These are phyloP conservation scores for Parauchenoglanis ngamensis DNA, from an alignment of 2,797 vertebrate species.

Conservation along the genomic window DNA sequence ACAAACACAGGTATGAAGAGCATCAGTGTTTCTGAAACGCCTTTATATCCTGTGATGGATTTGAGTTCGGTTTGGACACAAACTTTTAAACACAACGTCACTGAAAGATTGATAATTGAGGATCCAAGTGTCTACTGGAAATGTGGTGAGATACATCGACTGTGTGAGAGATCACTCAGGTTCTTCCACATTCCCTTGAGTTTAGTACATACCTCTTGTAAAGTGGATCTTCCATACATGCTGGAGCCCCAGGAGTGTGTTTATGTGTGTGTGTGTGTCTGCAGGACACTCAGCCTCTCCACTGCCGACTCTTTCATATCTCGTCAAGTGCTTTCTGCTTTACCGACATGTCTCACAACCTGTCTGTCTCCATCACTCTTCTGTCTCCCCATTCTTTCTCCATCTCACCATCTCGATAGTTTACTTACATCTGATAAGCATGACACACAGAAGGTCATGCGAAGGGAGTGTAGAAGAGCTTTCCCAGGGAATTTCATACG, in stretches of 20 bases:
- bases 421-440: background rate
- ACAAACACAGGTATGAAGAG: background rate
- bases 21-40: background rate
- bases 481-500: constrained; percentile 6
- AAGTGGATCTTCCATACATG: background rate
- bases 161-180: background rate
- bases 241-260: background rate
- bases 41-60: background rate
- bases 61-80: background rate
- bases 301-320: background rate
- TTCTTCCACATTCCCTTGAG: background rate
- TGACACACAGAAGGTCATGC: constrained; percentile 14
- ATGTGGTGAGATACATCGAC: background rate
- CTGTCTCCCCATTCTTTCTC: background rate
- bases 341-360: background rate
- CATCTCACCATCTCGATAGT: background rate
- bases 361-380: background rate
- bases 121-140: background rate
- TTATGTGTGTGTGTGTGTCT: background rate
- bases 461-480: background rate
- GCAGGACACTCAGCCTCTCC: background rate
- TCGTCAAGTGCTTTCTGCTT: constrained; percentile 10
- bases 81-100: background rate
- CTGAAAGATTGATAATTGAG: background rate
- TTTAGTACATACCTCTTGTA: background rate